Percentiles rank a stretch among this genome's conserved stretches.
Evolutionary conservation across 2,113 vertebrate genomes (phyloP).

Genomic region (Rhadina sibilatrix): DNA sequence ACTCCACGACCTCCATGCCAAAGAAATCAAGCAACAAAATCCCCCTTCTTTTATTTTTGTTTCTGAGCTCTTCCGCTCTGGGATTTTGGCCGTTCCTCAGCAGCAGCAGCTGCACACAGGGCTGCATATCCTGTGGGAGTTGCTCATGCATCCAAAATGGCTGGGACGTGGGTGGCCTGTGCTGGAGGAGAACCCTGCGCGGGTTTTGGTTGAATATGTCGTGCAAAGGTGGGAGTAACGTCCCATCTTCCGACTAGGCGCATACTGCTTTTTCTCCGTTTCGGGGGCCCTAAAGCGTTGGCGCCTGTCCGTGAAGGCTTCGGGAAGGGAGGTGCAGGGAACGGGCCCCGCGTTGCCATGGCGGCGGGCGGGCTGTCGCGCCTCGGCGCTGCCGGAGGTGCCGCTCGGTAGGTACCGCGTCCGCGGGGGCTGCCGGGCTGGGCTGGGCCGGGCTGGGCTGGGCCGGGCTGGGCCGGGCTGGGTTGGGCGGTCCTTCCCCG

Average conservation of each 20-base stretch:
- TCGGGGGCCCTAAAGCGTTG: not conserved
- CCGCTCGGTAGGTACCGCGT: not conserved
- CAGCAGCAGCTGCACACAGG: not conserved
- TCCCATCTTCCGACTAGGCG: not conserved
- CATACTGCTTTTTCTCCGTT: not conserved
- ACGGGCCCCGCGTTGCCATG: constrained; percentile 78
- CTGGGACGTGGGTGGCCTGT: not conserved
- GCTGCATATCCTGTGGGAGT: not conserved
- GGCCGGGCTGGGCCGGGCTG: not conserved
- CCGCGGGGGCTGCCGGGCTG: too few relatives aligned
- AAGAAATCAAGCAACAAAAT: not conserved
- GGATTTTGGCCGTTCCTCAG: not conserved
- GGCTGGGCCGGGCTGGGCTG: not conserved
- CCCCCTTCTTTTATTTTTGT: not conserved
- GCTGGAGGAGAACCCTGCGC: not conserved
- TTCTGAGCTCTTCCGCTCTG: not conserved
- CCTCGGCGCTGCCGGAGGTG: not conserved
- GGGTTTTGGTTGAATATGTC: not conserved
- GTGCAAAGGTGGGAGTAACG: not conserved
- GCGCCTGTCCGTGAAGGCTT: not conserved
- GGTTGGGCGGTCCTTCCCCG: not conserved
- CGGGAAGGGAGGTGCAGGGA: rapidly evolving
- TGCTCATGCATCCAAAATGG: not conserved
- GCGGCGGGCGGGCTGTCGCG: constrained; percentile 63
- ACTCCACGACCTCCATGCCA: too few relatives aligned